These are phyloP conservation scores for silkworm (Bombyx mori) DNA, from an alignment of 1,140 invertebrate genomes.

Conservation along the genomic window ASM3026992v2 NC_085107.1:16561001-16561500, in stretches of 20 bases:
- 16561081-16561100: slow-evolving; percentile 14
- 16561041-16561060: slow-evolving; percentile 69
- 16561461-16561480: neutral
- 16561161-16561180: slow-evolving; percentile 31
- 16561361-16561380: slow-evolving; percentile 1
- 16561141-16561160: slow-evolving; percentile 28
- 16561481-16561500: slow-evolving; percentile 1
- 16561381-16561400: neutral
- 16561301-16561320: slow-evolving; percentile 47
- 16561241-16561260: slow-evolving; percentile 3
- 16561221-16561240: slow-evolving; percentile 8
- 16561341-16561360: slow-evolving; percentile 15
- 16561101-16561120: slow-evolving; percentile 24
- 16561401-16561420: neutral
- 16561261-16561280: slow-evolving; percentile 4
- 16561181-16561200: slow-evolving; percentile 44
- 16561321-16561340: slow-evolving; percentile 38
- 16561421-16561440: neutral
- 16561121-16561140: slow-evolving; percentile 40
- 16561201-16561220: slow-evolving; percentile 23
- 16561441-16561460: neutral
- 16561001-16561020: no score
- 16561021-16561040: slow-evolving; percentile 31
- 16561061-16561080: slow-evolving; percentile 63
- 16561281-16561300: slow-evolving; percentile 19